Percentiles rank a stretch among this genome's conserved stretches.
Conservation (phyloP, 2,888 invertebrate species). For the Ligdia adustata region DNA sequence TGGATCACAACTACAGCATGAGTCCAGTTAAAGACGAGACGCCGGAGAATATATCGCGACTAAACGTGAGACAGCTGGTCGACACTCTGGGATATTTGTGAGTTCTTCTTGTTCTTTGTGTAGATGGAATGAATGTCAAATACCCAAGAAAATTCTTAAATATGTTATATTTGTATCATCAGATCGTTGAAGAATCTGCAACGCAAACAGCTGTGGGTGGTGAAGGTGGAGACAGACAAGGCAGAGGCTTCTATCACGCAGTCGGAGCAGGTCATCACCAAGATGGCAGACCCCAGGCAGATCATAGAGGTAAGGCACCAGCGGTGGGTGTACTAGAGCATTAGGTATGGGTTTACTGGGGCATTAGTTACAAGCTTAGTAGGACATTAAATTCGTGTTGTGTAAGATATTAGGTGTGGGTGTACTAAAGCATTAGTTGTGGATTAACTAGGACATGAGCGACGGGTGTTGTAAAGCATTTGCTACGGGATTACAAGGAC, state of each 20-base stretch:
- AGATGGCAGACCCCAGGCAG: constrained; percentile 73
- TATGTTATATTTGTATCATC: no score
- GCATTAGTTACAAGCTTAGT: no score
- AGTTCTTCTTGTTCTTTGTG: constrained; percentile 50
- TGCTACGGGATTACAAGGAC: no score
- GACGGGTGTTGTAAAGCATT: no score
- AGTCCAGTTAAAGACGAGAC: constrained; percentile 52
- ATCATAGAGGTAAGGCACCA: constrained; percentile 73
- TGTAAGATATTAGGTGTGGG: no score
- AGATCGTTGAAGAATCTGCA: constrained; percentile 76
- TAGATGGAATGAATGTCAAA: no score
- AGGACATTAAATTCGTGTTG: no score
- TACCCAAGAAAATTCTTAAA: no score
- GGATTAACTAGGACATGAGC: no score
- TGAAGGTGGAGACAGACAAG: constrained; percentile 74
- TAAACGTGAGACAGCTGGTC: constrained; percentile 74
- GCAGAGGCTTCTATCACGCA: constrained; percentile 75
- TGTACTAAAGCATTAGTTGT: no score
- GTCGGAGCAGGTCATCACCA: constrained; percentile 77
- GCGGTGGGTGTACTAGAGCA: no score
- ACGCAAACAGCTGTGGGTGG: constrained; percentile 77
- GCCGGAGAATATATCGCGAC: constrained; percentile 58
- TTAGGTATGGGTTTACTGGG: no score
- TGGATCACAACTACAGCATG: constrained; percentile 73
- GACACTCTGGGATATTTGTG: constrained; percentile 75